Percentiles rank a stretch among this genome's conserved stretches.
These are phyloP conservation scores for Oreotrochilus melanogaster DNA, from an alignment of 2,113 vertebrate species.

Conservation along the genomic window DNA sequence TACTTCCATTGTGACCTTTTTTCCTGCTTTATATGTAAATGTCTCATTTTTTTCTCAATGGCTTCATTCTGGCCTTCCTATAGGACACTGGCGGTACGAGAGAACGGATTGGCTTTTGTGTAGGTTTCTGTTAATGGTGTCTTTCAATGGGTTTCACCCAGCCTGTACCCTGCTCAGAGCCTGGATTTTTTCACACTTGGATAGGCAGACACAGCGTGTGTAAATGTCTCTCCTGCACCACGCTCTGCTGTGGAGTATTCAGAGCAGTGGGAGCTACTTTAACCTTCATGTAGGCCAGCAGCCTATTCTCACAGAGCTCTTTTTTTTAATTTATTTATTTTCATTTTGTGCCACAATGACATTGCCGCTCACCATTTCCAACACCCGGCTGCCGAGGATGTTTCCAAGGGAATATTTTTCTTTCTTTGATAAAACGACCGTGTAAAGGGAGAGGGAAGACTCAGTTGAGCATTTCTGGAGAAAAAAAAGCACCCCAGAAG, in stretches of 20 bases:
- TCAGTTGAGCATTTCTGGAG: neutral
- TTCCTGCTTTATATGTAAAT: neutral
- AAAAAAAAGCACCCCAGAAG: neutral
- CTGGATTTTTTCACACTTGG: neutral
- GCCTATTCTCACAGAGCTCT: neutral
- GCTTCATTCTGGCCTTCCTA: slow-evolving; percentile 3
- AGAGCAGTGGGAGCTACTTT: neutral
- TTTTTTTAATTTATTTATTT: too few relatives aligned
- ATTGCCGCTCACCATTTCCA: neutral
- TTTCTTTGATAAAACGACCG: neutral
- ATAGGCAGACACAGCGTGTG: neutral
- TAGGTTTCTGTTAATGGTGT: slow-evolving; percentile 8
- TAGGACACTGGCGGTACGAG: neutral
- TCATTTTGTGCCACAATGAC: neutral
- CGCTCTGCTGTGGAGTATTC: neutral
- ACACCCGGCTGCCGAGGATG: neutral
- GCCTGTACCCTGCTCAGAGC: neutral
- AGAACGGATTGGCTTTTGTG: slow-evolving; percentile 52
- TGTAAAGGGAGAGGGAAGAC: neutral
- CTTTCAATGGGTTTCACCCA: neutral
- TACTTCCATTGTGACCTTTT: neutral
- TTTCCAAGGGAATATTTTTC: neutral
- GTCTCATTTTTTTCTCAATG: slow-evolving; percentile 57
- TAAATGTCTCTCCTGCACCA: neutral
- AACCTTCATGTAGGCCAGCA: slow-evolving; percentile 60